Conservation (phyloP, 1,140 invertebrate species). For the Cydia fagiglandana region DNA sequence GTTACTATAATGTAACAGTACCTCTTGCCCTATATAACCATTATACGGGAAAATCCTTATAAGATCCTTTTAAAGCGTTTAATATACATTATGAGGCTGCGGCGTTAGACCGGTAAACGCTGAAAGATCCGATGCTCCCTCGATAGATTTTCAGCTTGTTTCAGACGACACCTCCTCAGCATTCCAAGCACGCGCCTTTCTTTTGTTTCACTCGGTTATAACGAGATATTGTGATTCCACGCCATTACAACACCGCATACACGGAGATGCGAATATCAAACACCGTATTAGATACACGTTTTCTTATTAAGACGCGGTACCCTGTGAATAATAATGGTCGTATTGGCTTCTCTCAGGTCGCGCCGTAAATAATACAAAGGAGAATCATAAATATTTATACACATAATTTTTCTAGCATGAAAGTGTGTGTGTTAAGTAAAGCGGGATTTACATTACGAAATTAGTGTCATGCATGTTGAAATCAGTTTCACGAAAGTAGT, state of each 20-base stretch:
- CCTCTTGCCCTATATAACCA: too few relatives aligned
- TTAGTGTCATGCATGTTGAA: too few relatives aligned
- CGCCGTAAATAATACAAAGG: constrained; percentile 24
- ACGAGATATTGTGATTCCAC: constrained; percentile 77
- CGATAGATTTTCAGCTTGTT: constrained; percentile 48
- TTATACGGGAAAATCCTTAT: too few relatives aligned
- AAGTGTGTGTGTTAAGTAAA: too few relatives aligned
- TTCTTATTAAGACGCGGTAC: constrained; percentile 71
- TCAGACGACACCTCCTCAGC: constrained; percentile 40
- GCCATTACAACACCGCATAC: constrained; percentile 72
- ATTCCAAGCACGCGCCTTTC: constrained; percentile 69
- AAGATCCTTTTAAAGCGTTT: too few relatives aligned
- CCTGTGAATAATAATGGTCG: constrained; percentile 61
- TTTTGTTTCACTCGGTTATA: constrained; percentile 75
- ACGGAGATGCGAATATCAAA: constrained; percentile 71
- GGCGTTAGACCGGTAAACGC: constrained; percentile 9
- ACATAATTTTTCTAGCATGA: too few relatives aligned
- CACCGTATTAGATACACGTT: constrained; percentile 69
- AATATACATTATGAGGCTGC: neutral
- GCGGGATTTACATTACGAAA: too few relatives aligned
- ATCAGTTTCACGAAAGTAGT: too few relatives aligned
- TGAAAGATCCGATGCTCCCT: constrained; percentile 36
- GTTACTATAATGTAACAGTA: too few relatives aligned
- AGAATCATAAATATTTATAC: neutral
- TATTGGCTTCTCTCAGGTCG: constrained; percentile 41